These are phyloP conservation scores for Megaleporinus macrocephalus DNA, from an alignment of 2,113 vertebrate genomes.

Conservation along the genomic window DNA sequence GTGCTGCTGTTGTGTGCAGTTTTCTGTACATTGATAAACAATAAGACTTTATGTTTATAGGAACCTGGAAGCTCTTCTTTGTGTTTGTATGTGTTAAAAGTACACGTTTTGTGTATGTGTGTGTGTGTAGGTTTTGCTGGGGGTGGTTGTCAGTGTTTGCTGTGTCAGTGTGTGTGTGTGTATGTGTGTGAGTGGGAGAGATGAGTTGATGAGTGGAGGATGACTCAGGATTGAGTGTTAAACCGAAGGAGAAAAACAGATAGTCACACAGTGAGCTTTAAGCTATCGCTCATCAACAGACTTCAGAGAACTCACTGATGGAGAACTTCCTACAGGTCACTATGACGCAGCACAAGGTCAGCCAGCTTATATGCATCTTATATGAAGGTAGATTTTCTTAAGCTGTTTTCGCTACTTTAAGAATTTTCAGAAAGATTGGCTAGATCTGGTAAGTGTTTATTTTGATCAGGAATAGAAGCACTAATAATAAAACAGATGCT, in stretches of 20 bases:
- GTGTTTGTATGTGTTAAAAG: conserved; percentile 35
- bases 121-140: neutral
- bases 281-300: neutral
- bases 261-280: conserved; percentile 20
- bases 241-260: conserved; percentile 38
- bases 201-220: conserved; percentile 53
- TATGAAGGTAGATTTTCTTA: neutral
- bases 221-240: conserved; percentile 45
- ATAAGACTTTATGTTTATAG: neutral
- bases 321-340: neutral
- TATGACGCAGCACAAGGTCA: conserved; percentile 29
- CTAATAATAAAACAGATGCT: neutral
- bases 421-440: neutral
- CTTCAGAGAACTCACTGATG: conserved; percentile 31
- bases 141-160: conserved; percentile 32
- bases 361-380: neutral
- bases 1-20: neutral
- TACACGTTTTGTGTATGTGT: neutral
- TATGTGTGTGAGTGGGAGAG: conserved; percentile 52
- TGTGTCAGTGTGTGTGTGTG: conserved; percentile 57
- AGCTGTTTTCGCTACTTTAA: neutral
- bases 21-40: neutral
- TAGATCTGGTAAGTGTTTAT: neutral
- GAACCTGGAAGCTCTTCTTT: neutral
- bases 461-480: too few species aligned